Percentiles rank a stretch among this genome's conserved stretches.
These are phyloP conservation scores for Cetoscarus ocellatus DNA, from an alignment of 2,797 vertebrate genomes.

Conservation along the genomic window DNA sequence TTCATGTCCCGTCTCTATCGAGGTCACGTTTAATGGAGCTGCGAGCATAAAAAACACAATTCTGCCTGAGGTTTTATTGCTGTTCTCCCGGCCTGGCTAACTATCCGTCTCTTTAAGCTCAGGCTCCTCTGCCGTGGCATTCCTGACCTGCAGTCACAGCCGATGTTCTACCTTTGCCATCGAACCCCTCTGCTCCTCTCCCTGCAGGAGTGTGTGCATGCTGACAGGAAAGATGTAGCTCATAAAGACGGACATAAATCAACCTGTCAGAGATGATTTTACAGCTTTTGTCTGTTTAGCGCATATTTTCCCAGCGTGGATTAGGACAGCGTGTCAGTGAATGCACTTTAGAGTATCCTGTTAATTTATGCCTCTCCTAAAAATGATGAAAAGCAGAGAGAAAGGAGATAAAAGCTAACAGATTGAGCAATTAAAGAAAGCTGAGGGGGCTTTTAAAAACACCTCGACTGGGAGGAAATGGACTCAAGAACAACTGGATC, in stretches of 20 bases:
- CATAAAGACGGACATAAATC: slow-evolving; percentile 56
- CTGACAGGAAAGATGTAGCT: slow-evolving; percentile 27
- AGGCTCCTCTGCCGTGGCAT: slow-evolving; percentile 28
- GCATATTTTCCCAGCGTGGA: slow-evolving; percentile 43
- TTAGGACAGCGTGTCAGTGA: slow-evolving; percentile 12
- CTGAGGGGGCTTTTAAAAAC: slow-evolving; percentile 44
- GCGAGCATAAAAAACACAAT: slow-evolving; percentile 44
- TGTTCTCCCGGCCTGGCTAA: slow-evolving; percentile 47
- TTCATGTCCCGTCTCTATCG: slow-evolving; percentile 60
- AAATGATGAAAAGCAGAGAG: slow-evolving; percentile 48
- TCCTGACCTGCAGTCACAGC: slow-evolving; percentile 51
- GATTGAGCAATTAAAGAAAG: slow-evolving; percentile 50
- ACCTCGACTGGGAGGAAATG: neutral
- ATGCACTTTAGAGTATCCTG: neutral
- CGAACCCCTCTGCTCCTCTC: neutral
- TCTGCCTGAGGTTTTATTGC: slow-evolving; percentile 60
- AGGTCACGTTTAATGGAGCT: slow-evolving; percentile 76
- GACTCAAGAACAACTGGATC: slow-evolving; percentile 13
- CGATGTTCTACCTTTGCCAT: slow-evolving; percentile 33
- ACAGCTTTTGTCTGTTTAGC: slow-evolving; percentile 51
- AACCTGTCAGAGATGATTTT: slow-evolving; percentile 23
- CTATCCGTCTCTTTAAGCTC: slow-evolving; percentile 54
- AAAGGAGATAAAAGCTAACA: slow-evolving; percentile 41
- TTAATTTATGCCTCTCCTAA: slow-evolving; percentile 55
- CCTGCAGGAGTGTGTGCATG: slow-evolving; percentile 2